phyloP scores from a whole-genome alignment of 2,797 vertebrate species.

The Cynopterus sphinx region DNA sequence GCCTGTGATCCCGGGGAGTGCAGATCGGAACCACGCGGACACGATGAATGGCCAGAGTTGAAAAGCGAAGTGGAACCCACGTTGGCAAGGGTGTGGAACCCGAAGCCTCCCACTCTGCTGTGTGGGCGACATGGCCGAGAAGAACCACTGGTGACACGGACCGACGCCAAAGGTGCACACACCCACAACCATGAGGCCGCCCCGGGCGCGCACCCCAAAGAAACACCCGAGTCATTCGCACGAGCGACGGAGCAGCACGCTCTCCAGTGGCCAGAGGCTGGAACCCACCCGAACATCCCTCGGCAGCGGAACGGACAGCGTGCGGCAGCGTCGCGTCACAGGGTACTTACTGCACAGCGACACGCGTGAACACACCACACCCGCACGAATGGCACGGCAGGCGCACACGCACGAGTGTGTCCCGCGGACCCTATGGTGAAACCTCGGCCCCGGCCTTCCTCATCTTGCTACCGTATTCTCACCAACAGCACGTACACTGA shows the following conservation, averaged over 20 bases:
- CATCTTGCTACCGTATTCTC: accelerated
- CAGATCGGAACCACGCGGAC: not conserved
- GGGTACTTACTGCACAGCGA: not conserved
- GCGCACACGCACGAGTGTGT: accelerated
- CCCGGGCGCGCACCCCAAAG: accelerated
- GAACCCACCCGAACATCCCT: not conserved
- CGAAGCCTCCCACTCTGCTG: not conserved
- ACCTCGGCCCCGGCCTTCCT: accelerated
- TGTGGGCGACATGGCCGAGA: not conserved
- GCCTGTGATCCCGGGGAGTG: not conserved
- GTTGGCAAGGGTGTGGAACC: not conserved
- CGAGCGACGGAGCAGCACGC: not conserved
- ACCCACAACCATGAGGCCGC: not conserved
- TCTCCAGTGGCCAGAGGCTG: accelerated
- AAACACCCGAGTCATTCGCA: not conserved
- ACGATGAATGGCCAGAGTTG: not conserved
- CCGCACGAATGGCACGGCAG: no score
- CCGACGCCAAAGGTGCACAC: not conserved
- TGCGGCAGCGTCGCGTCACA: accelerated
- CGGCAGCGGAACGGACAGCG: not conserved
- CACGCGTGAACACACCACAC: no score
- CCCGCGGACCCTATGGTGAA: accelerated
- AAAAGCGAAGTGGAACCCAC: not conserved
- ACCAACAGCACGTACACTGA: not conserved
- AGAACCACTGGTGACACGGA: accelerated